Conservation (phyloP, 2,797 vertebrate genomes). For the Tragopan temminckii region DNA sequence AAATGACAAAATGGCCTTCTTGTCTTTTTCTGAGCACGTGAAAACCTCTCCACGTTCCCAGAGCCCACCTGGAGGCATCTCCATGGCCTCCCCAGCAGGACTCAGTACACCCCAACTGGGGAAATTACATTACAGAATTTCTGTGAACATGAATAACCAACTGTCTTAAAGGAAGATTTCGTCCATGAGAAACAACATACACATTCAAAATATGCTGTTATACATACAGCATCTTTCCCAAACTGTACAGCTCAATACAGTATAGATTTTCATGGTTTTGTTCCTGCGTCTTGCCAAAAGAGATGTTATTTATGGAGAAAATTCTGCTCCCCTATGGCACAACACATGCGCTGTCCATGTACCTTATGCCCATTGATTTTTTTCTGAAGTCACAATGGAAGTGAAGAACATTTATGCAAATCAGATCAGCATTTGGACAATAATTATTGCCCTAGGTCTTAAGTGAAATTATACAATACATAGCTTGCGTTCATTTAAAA, state of each 20-base stretch:
- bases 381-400: conserved; percentile 23
- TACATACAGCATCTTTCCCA: background rate
- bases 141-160: background rate
- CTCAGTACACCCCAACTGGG: background rate
- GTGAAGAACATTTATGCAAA: background rate
- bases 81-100: background rate
- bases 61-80: background rate
- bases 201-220: background rate
- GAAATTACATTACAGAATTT: background rate
- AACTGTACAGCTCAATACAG: background rate
- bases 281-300: background rate
- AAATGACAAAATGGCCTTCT: background rate
- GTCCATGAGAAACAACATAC: background rate
- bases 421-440: conserved; percentile 3
- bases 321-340: background rate
- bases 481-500: background rate
- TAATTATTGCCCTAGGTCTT: background rate
- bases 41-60: background rate
- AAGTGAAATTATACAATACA: background rate
- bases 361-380: conserved; percentile 1
- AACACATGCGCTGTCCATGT: background rate
- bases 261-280: background rate
- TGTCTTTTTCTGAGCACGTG: background rate
- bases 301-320: conserved; percentile 27
- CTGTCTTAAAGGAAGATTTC: background rate